phyloP scores from a whole-genome alignment of 1,140 invertebrate genomes.

The Papilio polytes region DNA sequence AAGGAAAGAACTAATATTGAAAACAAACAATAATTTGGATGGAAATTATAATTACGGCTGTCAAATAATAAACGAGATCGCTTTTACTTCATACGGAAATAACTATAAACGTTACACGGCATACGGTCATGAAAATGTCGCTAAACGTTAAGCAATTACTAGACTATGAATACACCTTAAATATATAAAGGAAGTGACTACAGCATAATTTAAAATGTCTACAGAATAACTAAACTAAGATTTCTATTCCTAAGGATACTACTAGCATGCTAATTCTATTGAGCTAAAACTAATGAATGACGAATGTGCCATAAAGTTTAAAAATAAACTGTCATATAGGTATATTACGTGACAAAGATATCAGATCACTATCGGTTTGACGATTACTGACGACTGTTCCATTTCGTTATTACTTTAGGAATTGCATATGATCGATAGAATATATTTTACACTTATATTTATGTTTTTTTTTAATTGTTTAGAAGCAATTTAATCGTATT shows the following conservation, averaged over 20 bases:
- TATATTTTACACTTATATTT: neutral
- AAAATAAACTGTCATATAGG: constrained; percentile 60
- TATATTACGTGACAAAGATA: constrained; percentile 47
- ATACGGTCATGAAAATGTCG: constrained; percentile 48
- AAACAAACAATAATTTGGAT: neutral
- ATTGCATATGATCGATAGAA: neutral
- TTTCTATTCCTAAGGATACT: constrained; percentile 64
- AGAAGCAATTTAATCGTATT: neutral
- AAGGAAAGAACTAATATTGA: neutral
- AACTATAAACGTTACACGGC: constrained; percentile 48
- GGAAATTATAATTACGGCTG: neutral
- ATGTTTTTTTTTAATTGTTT: neutral
- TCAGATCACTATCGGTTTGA: constrained; percentile 2
- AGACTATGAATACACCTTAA: constrained; percentile 45
- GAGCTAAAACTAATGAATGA: constrained; percentile 67
- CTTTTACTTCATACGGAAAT: constrained; percentile 21
- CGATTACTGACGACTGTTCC: neutral
- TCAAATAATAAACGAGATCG: constrained; percentile 10
- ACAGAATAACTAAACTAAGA: constrained; percentile 65
- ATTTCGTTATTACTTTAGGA: constrained; percentile 7
- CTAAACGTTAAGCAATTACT: constrained; percentile 50
- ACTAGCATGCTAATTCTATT: constrained; percentile 73
- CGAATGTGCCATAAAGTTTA: constrained; percentile 61
- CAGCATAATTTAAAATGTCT: constrained; percentile 56
- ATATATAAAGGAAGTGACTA: constrained; percentile 51